phyloP scores from a whole-genome alignment of 2,888 invertebrate genomes.

The Thereva unica region DNA sequence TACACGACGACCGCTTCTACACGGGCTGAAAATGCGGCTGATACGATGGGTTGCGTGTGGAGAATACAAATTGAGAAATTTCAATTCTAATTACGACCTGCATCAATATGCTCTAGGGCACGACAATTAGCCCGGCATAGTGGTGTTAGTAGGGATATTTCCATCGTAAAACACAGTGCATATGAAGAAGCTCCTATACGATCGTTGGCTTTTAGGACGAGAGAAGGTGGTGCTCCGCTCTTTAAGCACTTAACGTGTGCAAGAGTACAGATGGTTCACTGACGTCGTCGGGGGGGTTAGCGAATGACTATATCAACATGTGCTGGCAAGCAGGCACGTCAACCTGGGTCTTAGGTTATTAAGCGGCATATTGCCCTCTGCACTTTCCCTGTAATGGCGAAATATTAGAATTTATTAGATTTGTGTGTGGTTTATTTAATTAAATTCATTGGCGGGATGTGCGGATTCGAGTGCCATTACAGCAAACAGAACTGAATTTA shows the following conservation, averaged over 20 bases:
- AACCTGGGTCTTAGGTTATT: conserved; percentile 38
- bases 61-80: conserved; percentile 43
- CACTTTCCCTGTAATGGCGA: conserved; percentile 28
- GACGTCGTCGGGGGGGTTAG: conserved; percentile 22
- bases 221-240: neutral
- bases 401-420: conserved; percentile 33
- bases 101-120: conserved; percentile 41
- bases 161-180: conserved; percentile 12
- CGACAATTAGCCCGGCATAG: conserved; percentile 41
- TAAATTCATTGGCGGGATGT: too few species aligned
- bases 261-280: conserved; percentile 27
- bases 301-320: conserved; percentile 29
- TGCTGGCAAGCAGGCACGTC: conserved; percentile 29
- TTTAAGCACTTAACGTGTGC: neutral
- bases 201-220: neutral
- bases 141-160: conserved; percentile 20
- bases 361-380: conserved; percentile 37
- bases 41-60: conserved; percentile 25
- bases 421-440: neutral
- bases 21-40: neutral
- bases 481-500: too few species aligned
- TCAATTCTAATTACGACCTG: conserved; percentile 42
- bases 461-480: too few species aligned
- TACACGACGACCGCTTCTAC: neutral
- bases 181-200: neutral